phyloP scores from a whole-genome alignment of 2,113 vertebrate genomes.

The Sorex araneus region DNA sequence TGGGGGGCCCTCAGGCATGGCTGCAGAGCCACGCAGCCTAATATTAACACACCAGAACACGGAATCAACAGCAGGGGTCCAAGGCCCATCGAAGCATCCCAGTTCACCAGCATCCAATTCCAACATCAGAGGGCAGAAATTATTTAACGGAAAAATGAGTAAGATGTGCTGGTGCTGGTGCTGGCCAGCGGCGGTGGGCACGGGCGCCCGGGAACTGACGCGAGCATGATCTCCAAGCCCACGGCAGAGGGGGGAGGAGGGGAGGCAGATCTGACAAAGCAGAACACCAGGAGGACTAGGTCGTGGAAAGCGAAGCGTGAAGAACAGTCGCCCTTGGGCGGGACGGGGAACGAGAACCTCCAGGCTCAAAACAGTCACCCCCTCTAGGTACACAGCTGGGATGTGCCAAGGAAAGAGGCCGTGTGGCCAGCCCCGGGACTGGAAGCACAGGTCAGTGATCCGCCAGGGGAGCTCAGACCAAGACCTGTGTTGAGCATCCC shows the following conservation, averaged over 20 bases:
- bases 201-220: slow-evolving; percentile 5
- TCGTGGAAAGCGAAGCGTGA: neutral
- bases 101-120: neutral
- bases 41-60: neutral
- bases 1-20: rapidly evolving
- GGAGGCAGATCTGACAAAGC: neutral
- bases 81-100: neutral
- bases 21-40: neutral
- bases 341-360: neutral
- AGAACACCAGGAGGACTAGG: neutral
- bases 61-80: slow-evolving; percentile 15
- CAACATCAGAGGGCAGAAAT: slow-evolving; percentile 43
- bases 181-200: neutral
- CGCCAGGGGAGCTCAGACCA: no score
- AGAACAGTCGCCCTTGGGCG: neutral
- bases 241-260: neutral
- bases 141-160: neutral
- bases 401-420: no score
- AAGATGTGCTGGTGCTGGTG: neutral
- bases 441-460: no score
- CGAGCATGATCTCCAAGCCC: slow-evolving; percentile 29
- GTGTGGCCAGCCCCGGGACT: no score
- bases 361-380: neutral
- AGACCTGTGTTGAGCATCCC: no score
- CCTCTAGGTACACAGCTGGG: no score